Conservation (phyloP, 1,140 invertebrate genomes). For the Gryon sp. region DNA sequence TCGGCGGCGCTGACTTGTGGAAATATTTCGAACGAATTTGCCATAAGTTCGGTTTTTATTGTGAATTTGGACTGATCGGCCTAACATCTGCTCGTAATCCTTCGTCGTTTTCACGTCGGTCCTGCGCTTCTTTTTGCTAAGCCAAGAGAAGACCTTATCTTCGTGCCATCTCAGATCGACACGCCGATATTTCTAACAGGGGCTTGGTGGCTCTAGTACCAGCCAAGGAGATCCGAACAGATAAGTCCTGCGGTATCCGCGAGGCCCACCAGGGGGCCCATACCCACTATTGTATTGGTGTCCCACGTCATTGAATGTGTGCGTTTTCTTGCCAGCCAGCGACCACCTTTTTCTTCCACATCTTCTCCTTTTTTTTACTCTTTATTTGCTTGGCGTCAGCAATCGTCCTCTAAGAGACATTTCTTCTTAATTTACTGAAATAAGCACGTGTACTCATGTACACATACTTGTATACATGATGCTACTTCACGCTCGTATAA, state of each 20-base stretch:
- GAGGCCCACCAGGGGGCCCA: conserved; percentile 73
- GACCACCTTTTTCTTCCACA: conserved; percentile 24
- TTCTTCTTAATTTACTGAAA: conserved; percentile 66
- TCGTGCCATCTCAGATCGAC: conserved; percentile 72
- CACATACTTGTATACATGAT: conserved; percentile 55
- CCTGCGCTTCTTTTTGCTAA: conserved; percentile 42
- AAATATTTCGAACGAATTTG: conserved; percentile 60
- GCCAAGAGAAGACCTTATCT: conserved; percentile 68
- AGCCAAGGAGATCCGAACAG: conserved; percentile 65
- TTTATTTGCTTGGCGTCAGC: conserved; percentile 36
- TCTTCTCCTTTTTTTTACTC: conserved; percentile 21
- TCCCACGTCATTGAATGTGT: conserved; percentile 26
- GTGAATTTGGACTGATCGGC: conserved; percentile 63
- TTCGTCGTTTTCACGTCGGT: conserved; percentile 44
- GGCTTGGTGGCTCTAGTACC: conserved; percentile 68
- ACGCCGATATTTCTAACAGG: conserved; percentile 77
- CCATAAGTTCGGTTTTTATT: conserved; percentile 59
- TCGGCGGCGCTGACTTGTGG: conserved; percentile 57
- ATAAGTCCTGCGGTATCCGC: conserved; percentile 74
- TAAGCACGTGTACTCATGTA: conserved; percentile 56
- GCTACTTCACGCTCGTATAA: conserved; percentile 37
- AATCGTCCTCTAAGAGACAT: conserved; percentile 40
- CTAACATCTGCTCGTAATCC: conserved; percentile 76
- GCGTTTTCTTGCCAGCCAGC: conserved; percentile 14
- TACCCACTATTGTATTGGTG: conserved; percentile 67